These are phyloP conservation scores for Mormyrus hasselquistii DNA, from an alignment of 2,797 vertebrate genomes.

Conservation along the genomic window DNA sequence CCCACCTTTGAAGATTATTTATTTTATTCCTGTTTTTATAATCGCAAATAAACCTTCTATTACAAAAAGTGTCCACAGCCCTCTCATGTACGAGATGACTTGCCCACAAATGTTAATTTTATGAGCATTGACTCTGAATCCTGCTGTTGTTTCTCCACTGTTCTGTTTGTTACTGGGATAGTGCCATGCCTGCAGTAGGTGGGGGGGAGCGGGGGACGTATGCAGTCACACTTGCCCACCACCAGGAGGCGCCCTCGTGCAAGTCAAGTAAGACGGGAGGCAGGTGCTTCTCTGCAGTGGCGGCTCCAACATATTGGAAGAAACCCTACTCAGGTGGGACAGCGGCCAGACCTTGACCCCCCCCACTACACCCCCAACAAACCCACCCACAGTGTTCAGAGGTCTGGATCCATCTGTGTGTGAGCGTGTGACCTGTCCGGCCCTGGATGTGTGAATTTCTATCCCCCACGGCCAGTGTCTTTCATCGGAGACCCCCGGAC, in stretches of 20 bases:
- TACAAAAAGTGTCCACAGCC: conserved; percentile 33
- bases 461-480: conserved; percentile 37
- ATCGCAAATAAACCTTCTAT: conserved; percentile 44
- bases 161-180: not conserved
- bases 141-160: not conserved
- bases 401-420: conserved; percentile 64
- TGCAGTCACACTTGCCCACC: not conserved
- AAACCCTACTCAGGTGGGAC: conserved; percentile 19
- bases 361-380: conserved; percentile 17
- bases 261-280: not conserved
- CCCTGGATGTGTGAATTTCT: conserved; percentile 37
- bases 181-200: not conserved
- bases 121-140: conserved; percentile 1
- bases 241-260: not conserved
- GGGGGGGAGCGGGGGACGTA: not conserved
- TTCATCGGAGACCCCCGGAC: conserved; percentile 44
- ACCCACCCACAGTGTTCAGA: conserved; percentile 31
- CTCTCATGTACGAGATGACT: conserved; percentile 30
- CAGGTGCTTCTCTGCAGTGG: not conserved
- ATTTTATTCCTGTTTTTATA: conserved; percentile 44
- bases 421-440: conserved; percentile 40
- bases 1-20: conserved; percentile 56
- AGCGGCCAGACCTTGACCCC: conserved; percentile 15
- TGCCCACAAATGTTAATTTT: conserved; percentile 25
- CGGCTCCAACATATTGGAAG: not conserved